phyloP scores from a whole-genome alignment of 2,113 vertebrate species.

The Dipodomys stephensi region DNA sequence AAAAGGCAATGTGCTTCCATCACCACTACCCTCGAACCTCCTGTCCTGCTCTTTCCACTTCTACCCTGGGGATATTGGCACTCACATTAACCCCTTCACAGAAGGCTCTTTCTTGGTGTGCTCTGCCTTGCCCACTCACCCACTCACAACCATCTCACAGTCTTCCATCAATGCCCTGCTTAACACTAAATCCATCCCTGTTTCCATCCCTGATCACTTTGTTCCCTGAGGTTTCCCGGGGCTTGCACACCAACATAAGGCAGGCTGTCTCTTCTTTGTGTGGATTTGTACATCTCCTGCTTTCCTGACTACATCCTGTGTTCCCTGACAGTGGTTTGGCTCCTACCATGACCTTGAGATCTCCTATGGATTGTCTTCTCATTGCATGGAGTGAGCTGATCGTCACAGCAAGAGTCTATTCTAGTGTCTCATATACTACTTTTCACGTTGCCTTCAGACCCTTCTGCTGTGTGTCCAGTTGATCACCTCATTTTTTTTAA shows the following conservation, averaged over 20 bases:
- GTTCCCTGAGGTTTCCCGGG: not conserved
- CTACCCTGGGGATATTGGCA: rapidly evolving
- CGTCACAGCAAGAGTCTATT: not conserved
- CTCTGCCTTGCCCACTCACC: not conserved
- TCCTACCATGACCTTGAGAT: not conserved
- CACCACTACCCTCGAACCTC: not conserved
- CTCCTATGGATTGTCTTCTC: not conserved
- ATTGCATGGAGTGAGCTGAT: not conserved
- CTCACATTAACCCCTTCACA: not conserved
- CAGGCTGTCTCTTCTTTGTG: not conserved
- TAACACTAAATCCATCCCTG: not conserved
- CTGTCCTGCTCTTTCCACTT: not conserved
- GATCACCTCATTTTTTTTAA: not conserved
- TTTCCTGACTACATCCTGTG: not conserved
- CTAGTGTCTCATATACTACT: not conserved
- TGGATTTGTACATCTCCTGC: not conserved
- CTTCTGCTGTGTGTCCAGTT: not conserved
- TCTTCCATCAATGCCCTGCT: not conserved
- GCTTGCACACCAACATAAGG: too few relatives aligned
- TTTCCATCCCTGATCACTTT: not conserved
- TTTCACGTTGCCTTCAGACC: not conserved
- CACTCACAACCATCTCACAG: not conserved
- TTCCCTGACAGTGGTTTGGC: not conserved
- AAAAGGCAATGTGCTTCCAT: not conserved
- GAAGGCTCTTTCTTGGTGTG: not conserved